Conservation (phyloP, 2,888 invertebrate genomes). For the Pteria penguin region DNA sequence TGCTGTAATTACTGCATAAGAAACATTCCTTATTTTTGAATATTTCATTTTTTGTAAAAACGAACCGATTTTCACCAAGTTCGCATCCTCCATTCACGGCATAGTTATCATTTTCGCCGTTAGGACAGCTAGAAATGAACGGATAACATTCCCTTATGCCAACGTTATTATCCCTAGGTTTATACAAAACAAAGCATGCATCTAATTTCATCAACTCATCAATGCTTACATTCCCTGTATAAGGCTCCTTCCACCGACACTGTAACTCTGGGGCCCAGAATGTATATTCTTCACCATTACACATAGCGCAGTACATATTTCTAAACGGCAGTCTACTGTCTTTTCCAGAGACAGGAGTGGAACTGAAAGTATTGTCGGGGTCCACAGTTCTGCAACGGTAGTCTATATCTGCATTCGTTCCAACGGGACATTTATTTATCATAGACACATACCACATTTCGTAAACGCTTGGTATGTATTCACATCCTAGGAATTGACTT, state of each 20-base stretch:
- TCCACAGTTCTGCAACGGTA: background rate
- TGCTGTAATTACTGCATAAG: conserved; percentile 11
- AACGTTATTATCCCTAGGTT: background rate
- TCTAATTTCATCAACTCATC: background rate
- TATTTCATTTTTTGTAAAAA: conserved; percentile 17
- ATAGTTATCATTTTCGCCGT: too few species aligned
- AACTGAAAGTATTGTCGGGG: background rate
- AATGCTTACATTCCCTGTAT: conserved; percentile 2
- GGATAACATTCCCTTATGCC: conserved; percentile 20
- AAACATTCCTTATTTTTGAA: conserved; percentile 26
- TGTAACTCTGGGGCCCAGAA: conserved; percentile 15
- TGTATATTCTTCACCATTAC: conserved; percentile 12
- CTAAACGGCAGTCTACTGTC: conserved; percentile 3
- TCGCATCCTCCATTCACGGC: background rate
- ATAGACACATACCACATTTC: conserved; percentile 9
- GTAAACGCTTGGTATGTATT: conserved; percentile 14
- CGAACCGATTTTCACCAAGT: background rate
- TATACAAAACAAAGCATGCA: background rate
- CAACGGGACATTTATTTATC: conserved; percentile 13
- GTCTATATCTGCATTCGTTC: background rate
- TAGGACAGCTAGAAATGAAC: conserved; percentile 5
- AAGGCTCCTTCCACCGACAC: conserved; percentile 4
- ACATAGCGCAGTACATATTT: conserved; percentile 33
- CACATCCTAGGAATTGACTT: background rate
- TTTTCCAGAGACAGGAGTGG: conserved; percentile 16